Percentiles rank a stretch among this genome's conserved stretches.
These are phyloP conservation scores for Ptychoptera albimana DNA, from an alignment of 2,888 invertebrate genomes.

Conservation along the genomic window DNA sequence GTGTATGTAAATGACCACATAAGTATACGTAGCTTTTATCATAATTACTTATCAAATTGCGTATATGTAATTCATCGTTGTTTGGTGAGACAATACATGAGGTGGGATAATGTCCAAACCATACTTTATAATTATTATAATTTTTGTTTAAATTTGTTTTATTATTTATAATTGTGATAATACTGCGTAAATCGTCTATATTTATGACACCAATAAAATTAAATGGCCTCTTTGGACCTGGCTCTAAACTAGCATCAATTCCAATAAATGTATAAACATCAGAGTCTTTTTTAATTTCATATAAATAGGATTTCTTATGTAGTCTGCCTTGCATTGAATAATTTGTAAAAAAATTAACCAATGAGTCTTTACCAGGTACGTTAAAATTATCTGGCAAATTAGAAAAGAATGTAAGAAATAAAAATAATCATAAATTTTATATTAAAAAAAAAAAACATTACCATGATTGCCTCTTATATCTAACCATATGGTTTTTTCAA, in stretches of 20 bases:
- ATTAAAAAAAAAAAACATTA: background rate
- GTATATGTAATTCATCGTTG: conserved; percentile 33
- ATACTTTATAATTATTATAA: conserved; percentile 48
- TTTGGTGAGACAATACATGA: conserved; percentile 57
- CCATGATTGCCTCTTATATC: conserved; percentile 86
- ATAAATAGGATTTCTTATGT: conserved; percentile 57
- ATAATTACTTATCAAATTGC: conserved; percentile 41
- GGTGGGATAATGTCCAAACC: conserved; percentile 87
- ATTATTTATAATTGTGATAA: conserved; percentile 11
- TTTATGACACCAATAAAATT: conserved; percentile 73
- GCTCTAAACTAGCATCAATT: conserved; percentile 73
- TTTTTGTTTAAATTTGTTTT: conserved; percentile 41
- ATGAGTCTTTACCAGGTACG: conserved; percentile 48
- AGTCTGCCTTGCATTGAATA: conserved; percentile 61
- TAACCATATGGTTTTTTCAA: conserved; percentile 60
- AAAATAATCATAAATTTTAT: background rate
- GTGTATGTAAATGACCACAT: conserved; percentile 79
- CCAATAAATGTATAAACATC: conserved; percentile 66
- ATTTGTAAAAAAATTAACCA: conserved; percentile 58
- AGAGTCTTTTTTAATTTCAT: conserved; percentile 32
- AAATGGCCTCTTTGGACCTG: conserved; percentile 73
- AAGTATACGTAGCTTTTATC: conserved; percentile 56
- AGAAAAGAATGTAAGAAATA: background rate
- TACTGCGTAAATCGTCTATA: conserved; percentile 8
- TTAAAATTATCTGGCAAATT: conserved; percentile 74